Evolutionary conservation across 2,888 invertebrate species (phyloP), one percentile per base, ranked within the genome.

Genomic region (Mantis religiosa): DNA sequence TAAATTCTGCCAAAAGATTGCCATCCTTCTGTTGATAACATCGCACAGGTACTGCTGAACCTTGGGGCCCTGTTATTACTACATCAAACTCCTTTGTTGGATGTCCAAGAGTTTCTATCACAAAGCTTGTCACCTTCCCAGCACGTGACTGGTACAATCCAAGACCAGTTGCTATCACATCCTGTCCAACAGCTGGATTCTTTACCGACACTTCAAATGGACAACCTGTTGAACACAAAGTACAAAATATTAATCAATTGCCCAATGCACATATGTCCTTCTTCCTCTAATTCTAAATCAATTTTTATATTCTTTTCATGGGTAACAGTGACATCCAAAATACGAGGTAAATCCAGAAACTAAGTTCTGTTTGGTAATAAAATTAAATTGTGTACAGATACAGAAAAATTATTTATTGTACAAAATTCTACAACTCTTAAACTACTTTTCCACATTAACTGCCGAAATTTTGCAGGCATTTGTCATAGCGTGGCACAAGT

Each of bases 11-110:
- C 92, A 98, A 96, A 89, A 99, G 94, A 92, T 98, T 97, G 2
- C 99, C 99, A 90, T 99, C 98, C 92, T 99, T 98, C 90, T 99
- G 99, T 92, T 98, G 98, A 93, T 98, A 98, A 92, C 99, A 99
- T 89, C 98, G 93, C 0, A 99, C 98, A 0, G 98, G 98, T 83
- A 98, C 94, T 0, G 97, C 97, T 90, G 96, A 95, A 0, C 97
- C 95, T 12, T 96, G 96, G 0, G 97, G 97, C 0, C 97, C 97
- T 0, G 97, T 97, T 1, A 97, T 97, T 0, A 98, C 97, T 0
- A 98, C 98, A 93, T 98, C 98, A 92, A 98, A 98, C 92, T 98
- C 98, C 89, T 98, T 94, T 1, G 97, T 97, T 2, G 97, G 96
- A 86, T 97, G 94, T 7, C 98, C 97, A 12, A 97, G 94, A 0